Conservation (phyloP, 2,888 invertebrate genomes). For the Drosophila ezoana region DNA sequence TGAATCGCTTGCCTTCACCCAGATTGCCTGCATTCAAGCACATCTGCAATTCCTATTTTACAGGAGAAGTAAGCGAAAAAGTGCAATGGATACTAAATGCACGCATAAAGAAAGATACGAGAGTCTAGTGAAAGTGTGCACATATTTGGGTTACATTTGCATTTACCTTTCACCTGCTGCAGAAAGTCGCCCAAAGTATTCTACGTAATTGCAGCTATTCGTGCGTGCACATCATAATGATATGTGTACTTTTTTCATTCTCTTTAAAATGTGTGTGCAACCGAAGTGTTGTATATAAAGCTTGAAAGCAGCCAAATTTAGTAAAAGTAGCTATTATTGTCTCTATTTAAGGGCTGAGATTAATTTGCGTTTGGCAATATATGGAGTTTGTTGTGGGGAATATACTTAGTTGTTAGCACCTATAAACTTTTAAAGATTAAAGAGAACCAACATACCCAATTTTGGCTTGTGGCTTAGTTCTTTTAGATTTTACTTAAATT, state of each 20-base stretch:
- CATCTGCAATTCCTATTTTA: conserved; percentile 43
- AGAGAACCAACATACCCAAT: too few relatives aligned
- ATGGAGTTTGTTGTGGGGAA: too few relatives aligned
- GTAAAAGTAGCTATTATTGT: too few relatives aligned
- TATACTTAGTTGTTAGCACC: too few relatives aligned
- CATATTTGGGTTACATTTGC: conserved; percentile 28
- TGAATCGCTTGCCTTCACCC: conserved; percentile 35
- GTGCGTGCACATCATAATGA: conserved; percentile 25
- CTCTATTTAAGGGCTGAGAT: too few relatives aligned
- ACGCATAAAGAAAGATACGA: neutral
- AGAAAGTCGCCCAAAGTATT: conserved; percentile 2
- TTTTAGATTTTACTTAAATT: too few relatives aligned
- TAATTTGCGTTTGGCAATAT: too few relatives aligned
- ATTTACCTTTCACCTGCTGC: conserved; percentile 12
- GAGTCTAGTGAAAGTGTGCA: conserved; percentile 8
- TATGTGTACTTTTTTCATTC: neutral
- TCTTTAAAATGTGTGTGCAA: neutral
- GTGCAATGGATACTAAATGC: conserved; percentile 4
- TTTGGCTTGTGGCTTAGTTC: too few relatives aligned
- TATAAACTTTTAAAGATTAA: too few relatives aligned
- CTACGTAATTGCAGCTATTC: conserved; percentile 37
- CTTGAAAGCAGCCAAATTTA: neutral
- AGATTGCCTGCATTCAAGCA: conserved; percentile 51
- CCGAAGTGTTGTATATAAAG: neutral
- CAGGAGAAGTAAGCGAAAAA: conserved; percentile 18